Evolutionary conservation across 1,140 invertebrate species (phyloP).

Genomic region (Leptonema lineaticorne): DNA sequence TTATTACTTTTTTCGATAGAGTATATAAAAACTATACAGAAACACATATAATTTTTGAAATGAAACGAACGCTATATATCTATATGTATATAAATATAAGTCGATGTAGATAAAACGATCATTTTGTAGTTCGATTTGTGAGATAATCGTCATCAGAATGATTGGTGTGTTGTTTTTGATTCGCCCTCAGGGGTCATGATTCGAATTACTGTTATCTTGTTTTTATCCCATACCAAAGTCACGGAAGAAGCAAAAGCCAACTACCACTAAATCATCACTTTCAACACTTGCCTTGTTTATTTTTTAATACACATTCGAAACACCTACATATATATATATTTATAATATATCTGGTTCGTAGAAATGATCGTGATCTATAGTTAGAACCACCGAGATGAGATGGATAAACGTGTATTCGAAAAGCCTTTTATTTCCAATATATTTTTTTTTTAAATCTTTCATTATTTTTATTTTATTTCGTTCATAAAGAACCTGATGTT

Average conservation of each 20-base stretch:
- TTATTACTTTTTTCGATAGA: no score
- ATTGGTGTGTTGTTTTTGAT: neutral
- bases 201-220: slow-evolving; percentile 18
- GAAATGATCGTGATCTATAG: neutral
- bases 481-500: no score
- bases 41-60: neutral
- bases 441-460: no score
- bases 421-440: no score
- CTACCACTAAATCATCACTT: slow-evolving; percentile 4
- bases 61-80: neutral
- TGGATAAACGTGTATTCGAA: no score
- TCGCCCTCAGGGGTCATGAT: slow-evolving; percentile 8
- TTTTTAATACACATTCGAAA: slow-evolving; percentile 10
- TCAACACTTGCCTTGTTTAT: slow-evolving; percentile 15
- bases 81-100: no score
- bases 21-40: no score
- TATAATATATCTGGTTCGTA: neutral
- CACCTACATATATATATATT: neutral
- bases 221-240: slow-evolving; percentile 5
- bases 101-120: no score
- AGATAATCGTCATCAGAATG: neutral
- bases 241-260: neutral
- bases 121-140: neutral
- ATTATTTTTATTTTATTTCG: no score
- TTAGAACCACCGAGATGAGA: neutral